phyloP scores from a whole-genome alignment of 2,113 vertebrate species.

The Laticauda colubrina region DNA sequence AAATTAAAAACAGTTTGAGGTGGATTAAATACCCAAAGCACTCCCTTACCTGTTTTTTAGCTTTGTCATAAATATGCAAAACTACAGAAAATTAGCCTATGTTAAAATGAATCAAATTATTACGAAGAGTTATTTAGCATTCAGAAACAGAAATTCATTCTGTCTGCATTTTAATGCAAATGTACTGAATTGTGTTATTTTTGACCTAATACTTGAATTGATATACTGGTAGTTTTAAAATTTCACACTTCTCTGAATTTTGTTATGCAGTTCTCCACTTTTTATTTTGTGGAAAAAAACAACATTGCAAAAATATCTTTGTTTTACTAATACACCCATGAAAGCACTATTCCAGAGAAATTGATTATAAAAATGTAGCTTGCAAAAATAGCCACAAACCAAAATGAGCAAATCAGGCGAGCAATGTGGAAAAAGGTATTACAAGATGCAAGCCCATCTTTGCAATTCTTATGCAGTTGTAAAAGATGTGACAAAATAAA shows the following conservation, averaged over 20 bases:
- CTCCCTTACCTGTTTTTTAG: neutral
- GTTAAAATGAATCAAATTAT: neutral
- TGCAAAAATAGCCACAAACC: neutral
- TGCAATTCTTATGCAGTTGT: neutral
- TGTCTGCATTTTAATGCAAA: neutral
- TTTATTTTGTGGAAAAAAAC: neutral
- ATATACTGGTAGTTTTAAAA: neutral
- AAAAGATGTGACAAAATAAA: neutral
- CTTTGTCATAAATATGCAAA: neutral
- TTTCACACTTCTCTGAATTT: neutral
- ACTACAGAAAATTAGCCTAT: neutral
- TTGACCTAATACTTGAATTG: neutral
- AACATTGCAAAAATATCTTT: neutral
- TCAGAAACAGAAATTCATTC: neutral
- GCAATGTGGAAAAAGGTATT: neutral
- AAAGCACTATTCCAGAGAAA: neutral
- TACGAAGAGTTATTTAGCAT: neutral
- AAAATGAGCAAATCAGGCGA: neutral
- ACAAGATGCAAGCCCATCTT: neutral
- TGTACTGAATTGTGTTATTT: neutral
- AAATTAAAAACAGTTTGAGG: neutral
- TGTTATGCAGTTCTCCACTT: neutral
- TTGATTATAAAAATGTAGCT: neutral
- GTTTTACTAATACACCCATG: neutral
- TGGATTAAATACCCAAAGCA: neutral